phyloP scores from a whole-genome alignment of 37 sponge, comb jelly and placozoan species.

The Beroe forskalii region DNA sequence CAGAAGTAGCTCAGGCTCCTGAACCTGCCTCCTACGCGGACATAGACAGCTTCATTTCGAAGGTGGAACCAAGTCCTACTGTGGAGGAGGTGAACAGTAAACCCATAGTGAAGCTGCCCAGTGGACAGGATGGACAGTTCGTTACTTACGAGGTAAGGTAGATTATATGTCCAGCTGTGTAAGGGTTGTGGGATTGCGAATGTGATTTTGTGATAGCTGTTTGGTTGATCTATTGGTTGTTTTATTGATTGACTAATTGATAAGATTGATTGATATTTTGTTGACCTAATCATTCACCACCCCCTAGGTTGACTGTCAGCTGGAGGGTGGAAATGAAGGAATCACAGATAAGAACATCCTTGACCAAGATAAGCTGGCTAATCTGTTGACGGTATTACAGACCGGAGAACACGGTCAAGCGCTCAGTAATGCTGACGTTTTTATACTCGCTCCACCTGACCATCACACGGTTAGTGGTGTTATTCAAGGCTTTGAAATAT shows the following conservation, averaged over 20 bases:
- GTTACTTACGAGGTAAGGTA: constrained; percentile 51
- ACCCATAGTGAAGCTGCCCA: constrained; percentile 37
- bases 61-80: not conserved
- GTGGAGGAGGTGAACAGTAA: constrained; percentile 5
- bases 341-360: constrained; percentile 47
- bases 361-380: constrained; percentile 57
- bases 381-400: constrained; percentile 32
- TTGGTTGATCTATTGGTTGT: not conserved
- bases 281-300: no score
- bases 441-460: constrained; percentile 48
- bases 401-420: constrained; percentile 64
- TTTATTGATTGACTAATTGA: not conserved
- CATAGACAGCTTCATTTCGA: constrained; percentile 49
- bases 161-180: no score
- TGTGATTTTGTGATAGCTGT: no score
- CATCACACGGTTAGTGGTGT: constrained; percentile 34
- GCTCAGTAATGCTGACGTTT: constrained; percentile 43
- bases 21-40: not conserved
- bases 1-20: not conserved
- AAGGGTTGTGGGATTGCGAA: no score
- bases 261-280: no score
- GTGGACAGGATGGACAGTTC: constrained; percentile 31
- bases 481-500: no score
- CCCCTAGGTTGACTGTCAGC: constrained; percentile 53
- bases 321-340: constrained; percentile 9